These are phyloP conservation scores for Erebia epiphron DNA, from an alignment of 2,888 invertebrate genomes.

Conservation along the genomic window DNA sequence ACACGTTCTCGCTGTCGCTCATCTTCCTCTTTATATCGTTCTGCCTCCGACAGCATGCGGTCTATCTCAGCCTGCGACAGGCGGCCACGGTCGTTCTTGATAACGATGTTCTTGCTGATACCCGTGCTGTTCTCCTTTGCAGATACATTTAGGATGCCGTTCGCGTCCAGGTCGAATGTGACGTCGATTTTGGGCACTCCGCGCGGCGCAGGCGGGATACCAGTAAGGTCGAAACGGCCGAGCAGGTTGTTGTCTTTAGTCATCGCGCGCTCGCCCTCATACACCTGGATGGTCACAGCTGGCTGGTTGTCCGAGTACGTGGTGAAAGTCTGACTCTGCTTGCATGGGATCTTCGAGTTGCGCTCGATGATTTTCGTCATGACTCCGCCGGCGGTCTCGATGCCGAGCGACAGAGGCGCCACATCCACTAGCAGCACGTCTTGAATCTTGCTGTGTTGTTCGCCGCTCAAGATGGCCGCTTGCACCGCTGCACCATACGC, in stretches of 20 bases:
- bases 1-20: conserved; percentile 86
- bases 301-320: conserved; percentile 92
- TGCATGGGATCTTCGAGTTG: conserved; percentile 87
- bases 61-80: conserved; percentile 92
- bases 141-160: conserved; percentile 92
- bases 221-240: conserved; percentile 85
- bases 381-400: conserved; percentile 91
- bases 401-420: conserved; percentile 86
- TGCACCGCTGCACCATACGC: conserved; percentile 91
- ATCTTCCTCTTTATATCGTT: conserved; percentile 88
- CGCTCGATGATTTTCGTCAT: conserved; percentile 90
- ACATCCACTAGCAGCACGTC: conserved; percentile 85
- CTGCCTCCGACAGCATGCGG: conserved; percentile 89
- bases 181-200: conserved; percentile 87
- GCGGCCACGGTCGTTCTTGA: conserved; percentile 92
- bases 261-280: conserved; percentile 91
- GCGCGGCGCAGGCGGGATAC: conserved; percentile 87
- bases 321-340: conserved; percentile 88
- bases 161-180: conserved; percentile 90
- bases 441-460: conserved; percentile 89
- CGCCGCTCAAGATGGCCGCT: conserved; percentile 87
- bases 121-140: conserved; percentile 88
- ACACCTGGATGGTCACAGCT: conserved; percentile 88
- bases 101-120: conserved; percentile 89
- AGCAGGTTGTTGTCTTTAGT: conserved; percentile 89